Evolutionary conservation across 2,888 invertebrate genomes (phyloP).

Genomic region (Macrosoma leucophasiata): DNA sequence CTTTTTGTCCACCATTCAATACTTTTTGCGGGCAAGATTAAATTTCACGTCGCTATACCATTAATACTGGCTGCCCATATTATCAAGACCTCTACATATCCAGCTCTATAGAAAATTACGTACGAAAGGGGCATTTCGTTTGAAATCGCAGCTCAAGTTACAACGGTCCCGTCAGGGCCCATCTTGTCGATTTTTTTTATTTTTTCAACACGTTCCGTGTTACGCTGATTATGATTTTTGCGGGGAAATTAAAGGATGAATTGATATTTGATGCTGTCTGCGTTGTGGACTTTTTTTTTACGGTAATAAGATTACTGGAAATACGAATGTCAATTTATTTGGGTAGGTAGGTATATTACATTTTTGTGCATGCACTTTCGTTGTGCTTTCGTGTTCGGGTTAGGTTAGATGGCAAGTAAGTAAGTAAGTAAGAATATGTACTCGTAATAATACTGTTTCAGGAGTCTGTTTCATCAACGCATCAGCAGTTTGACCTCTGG

Average conservation of each 20-base stretch:
- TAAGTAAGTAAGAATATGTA: no score
- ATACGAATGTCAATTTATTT: no score
- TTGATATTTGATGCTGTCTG: constrained; percentile 47
- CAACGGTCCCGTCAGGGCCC: constrained; percentile 41
- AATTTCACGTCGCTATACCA: constrained; percentile 69
- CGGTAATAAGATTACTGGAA: no score
- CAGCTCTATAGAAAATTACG: constrained; percentile 3
- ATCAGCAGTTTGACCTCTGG: no score
- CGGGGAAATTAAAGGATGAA: constrained; percentile 45
- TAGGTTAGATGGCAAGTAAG: no score
- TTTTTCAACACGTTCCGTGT: constrained; percentile 62
- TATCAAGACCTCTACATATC: constrained; percentile 34
- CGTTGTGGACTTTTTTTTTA: constrained; percentile 12
- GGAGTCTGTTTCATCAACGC: no score
- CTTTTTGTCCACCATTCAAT: constrained; percentile 68
- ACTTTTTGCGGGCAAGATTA: constrained; percentile 72
- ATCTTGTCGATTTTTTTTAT: constrained; percentile 55
- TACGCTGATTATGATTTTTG: constrained; percentile 69
- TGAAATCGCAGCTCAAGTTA: constrained; percentile 26
- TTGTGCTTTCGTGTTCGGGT: no score
- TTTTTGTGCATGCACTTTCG: no score
- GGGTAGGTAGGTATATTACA: no score
- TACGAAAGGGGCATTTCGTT: constrained; percentile 10
- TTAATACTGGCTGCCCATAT: constrained; percentile 55
- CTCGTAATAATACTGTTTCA: no score